These are phyloP conservation scores for Rotaria socialis DNA, from an alignment of 2,888 invertebrate genomes.

Conservation along the genomic window DNA sequence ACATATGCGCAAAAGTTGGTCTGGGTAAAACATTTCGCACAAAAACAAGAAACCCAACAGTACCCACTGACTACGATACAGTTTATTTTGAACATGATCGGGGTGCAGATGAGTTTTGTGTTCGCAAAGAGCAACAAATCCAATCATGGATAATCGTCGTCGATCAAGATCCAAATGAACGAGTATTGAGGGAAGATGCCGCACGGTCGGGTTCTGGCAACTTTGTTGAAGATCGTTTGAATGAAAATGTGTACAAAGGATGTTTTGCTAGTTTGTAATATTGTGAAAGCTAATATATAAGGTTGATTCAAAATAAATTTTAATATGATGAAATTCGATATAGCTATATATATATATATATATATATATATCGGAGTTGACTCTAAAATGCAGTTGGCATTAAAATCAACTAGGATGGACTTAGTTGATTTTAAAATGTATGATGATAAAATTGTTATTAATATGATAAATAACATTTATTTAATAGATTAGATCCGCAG, in stretches of 20 bases:
- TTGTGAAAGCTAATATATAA: too few species aligned
- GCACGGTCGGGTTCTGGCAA: not conserved
- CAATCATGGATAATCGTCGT: not conserved
- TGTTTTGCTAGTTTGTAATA: not conserved
- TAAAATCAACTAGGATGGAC: too few species aligned
- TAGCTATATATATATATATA: too few species aligned
- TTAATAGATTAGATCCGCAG: too few species aligned
- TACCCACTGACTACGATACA: not conserved
- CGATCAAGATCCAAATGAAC: not conserved
- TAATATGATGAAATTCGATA: too few species aligned
- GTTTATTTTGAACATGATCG: not conserved
- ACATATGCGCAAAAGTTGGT: not conserved
- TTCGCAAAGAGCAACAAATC: not conserved
- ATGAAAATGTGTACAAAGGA: not conserved
- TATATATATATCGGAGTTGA: too few species aligned
- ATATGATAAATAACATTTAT: too few species aligned
- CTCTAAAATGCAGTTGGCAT: too few species aligned
- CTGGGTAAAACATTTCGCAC: not conserved
- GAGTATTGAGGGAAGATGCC: not conserved
- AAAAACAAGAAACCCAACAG: not conserved
- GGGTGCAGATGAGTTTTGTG: constrained; percentile 13
- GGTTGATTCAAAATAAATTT: too few species aligned
- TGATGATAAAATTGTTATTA: too few species aligned
- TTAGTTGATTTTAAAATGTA: too few species aligned
- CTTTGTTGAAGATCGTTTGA: not conserved